Evolutionary conservation across 1,140 invertebrate species (phyloP).

Genomic region (Drosophila nigrodunni): DNA sequence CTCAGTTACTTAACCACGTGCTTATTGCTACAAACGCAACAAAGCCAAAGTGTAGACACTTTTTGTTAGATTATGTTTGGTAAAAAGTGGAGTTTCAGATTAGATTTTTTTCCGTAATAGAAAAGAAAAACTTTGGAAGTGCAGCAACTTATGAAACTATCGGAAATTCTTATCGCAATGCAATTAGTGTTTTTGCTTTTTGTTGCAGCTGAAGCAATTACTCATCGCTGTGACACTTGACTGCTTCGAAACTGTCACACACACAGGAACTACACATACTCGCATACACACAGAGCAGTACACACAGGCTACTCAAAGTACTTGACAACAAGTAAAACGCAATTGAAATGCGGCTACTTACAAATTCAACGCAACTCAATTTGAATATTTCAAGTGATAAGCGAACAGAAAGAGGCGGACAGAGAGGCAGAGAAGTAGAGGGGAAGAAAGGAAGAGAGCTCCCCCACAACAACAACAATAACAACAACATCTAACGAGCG

Average conservation of each 20-base stretch:
- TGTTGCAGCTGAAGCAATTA: slow-evolving; percentile 54
- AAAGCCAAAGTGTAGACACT: not conserved
- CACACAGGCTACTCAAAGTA: slow-evolving; percentile 38
- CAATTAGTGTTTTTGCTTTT: slow-evolving; percentile 52
- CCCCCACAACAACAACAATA: slow-evolving; percentile 9
- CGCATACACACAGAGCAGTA: not conserved
- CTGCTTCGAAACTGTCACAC: slow-evolving; percentile 30
- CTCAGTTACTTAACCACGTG: no score
- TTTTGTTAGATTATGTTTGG: slow-evolving; percentile 2
- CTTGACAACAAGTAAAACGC: slow-evolving; percentile 69
- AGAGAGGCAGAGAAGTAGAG: not conserved
- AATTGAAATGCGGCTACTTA: slow-evolving; percentile 76
- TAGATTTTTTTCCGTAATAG: slow-evolving; percentile 1
- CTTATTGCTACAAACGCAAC: no score
- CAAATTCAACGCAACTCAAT: slow-evolving; percentile 70
- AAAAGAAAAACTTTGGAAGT: slow-evolving; percentile 7
- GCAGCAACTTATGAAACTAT: slow-evolving; percentile 20
- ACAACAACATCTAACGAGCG: slow-evolving; percentile 29
- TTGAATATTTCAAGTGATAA: slow-evolving; percentile 71
- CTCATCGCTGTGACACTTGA: slow-evolving; percentile 54
- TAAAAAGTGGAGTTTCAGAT: slow-evolving; percentile 7
- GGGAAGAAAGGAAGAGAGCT: slow-evolving; percentile 1
- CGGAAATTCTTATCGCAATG: slow-evolving; percentile 52
- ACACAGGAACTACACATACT: slow-evolving; percentile 14
- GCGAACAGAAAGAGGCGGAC: slow-evolving; percentile 6